A percentile compares a stretch with the other conserved stretches of the same genome.
Evolutionary conservation across 2,888 invertebrate genomes (phyloP).

Genomic region (Cephonodes hylas): DNA sequence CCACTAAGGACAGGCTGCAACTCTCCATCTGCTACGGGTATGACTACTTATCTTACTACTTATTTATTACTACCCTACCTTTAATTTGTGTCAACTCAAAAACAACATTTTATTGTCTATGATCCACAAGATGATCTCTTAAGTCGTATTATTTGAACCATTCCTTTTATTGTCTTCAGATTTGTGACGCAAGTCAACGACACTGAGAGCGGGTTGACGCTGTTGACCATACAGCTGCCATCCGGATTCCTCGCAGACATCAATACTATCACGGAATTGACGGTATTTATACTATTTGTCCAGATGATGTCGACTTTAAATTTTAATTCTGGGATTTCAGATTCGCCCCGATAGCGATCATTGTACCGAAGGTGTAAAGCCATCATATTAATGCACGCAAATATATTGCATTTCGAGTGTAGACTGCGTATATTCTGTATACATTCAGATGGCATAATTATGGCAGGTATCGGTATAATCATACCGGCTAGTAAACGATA

Average conservation of each 20-base stretch:
- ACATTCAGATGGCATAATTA: too few relatives aligned
- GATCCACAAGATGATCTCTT: background rate
- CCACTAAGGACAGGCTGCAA: conserved; percentile 87
- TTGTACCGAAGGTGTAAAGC: too few relatives aligned
- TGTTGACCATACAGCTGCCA: conserved; percentile 93
- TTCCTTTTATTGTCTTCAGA: conserved; percentile 50
- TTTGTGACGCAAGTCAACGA: conserved; percentile 84
- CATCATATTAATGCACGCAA: too few relatives aligned
- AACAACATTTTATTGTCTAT: too few relatives aligned
- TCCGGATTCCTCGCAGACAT: conserved; percentile 94
- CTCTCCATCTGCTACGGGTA: conserved; percentile 91
- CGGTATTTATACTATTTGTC: conserved; percentile 45
- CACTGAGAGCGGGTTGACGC: conserved; percentile 92
- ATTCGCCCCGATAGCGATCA: too few relatives aligned
- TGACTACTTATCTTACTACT: conserved; percentile 10
- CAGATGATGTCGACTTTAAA: too few relatives aligned
- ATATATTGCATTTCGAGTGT: too few relatives aligned
- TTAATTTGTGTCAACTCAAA: too few relatives aligned
- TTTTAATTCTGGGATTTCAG: too few relatives aligned
- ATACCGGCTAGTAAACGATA: too few relatives aligned
- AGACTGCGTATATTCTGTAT: too few relatives aligned
- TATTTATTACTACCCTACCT: background rate
- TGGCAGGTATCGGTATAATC: too few relatives aligned
- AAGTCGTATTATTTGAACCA: background rate
- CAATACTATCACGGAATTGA: conserved; percentile 85